A percentile compares a stretch with the other conserved stretches of the same genome.
Conservation (phyloP, 2,888 invertebrate species). For the Andrena dorsata region DNA sequence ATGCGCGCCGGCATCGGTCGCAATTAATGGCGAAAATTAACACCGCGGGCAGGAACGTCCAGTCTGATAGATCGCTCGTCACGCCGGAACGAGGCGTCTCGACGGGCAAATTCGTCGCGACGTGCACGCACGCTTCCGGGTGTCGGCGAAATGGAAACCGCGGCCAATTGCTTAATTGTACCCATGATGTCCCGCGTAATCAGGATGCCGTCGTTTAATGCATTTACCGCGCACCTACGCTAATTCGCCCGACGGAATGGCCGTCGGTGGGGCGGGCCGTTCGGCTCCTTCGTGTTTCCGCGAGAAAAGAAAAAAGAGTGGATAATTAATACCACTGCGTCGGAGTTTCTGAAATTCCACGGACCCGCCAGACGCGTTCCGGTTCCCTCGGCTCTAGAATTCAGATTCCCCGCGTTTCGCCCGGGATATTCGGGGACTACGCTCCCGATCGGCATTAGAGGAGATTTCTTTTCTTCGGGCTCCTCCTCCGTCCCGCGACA, state of each 20-base stretch:
- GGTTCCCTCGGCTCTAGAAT: not conserved
- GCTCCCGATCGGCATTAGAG: constrained; percentile 46
- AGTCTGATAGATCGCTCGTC: constrained; percentile 48
- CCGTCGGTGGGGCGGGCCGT: not conserved
- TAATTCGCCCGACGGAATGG: constrained; percentile 66
- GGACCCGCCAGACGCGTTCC: too few relatives aligned
- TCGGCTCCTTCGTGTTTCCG: not conserved
- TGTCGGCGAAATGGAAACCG: constrained; percentile 81
- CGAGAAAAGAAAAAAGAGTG: too few relatives aligned
- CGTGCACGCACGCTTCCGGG: constrained; percentile 71
- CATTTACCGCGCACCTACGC: constrained; percentile 81
- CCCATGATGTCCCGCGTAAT: constrained; percentile 76
- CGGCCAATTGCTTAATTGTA: constrained; percentile 83
- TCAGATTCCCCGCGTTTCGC: constrained; percentile 21
- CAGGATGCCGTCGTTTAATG: constrained; percentile 84
- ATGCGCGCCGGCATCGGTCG: constrained; percentile 25
- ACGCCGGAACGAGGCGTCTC: constrained; percentile 38
- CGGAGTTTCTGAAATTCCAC: not conserved
- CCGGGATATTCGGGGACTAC: constrained; percentile 24
- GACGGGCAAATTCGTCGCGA: constrained; percentile 59
- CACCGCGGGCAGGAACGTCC: constrained; percentile 29
- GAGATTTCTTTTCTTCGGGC: constrained; percentile 18
- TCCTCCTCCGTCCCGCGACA: constrained; percentile 28
- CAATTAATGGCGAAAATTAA: constrained; percentile 48
- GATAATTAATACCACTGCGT: not conserved